These are phyloP conservation scores for Perccottus glenii DNA, from an alignment of 2,113 vertebrate species.

Conservation along the genomic window DNA sequence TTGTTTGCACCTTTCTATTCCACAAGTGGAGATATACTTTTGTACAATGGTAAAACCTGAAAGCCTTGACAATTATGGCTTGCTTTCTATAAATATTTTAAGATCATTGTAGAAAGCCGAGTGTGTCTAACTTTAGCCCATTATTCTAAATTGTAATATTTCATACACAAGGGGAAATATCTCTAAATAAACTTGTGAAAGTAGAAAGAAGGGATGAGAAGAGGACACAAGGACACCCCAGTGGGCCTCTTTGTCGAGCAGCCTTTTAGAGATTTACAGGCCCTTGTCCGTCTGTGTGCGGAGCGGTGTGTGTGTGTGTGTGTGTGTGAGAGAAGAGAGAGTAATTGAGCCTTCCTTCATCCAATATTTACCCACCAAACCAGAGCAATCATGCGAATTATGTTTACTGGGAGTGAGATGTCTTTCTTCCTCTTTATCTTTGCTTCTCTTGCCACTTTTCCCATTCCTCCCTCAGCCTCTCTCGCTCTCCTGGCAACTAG, in stretches of 20 bases:
- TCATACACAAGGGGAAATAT: no score
- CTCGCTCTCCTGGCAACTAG: constrained; percentile 64
- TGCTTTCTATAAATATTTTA: no score
- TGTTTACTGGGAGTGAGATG: constrained; percentile 66
- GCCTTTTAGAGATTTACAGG: constrained; percentile 65
- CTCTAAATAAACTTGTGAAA: no score
- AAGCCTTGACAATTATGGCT: no score
- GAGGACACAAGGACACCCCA: constrained; percentile 21
- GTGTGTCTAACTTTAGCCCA: no score
- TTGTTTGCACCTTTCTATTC: not conserved
- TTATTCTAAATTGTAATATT: no score
- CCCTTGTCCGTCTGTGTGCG: constrained; percentile 41
- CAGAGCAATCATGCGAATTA: constrained; percentile 67
- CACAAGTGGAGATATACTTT: not conserved
- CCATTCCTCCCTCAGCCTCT: constrained; percentile 40
- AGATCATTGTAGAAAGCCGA: no score
- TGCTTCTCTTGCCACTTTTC: constrained; percentile 37
- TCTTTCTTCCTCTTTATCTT: constrained; percentile 61
- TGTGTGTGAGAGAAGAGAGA: constrained; percentile 40
- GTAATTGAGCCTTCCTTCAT: constrained; percentile 69
- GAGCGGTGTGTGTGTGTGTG: constrained; percentile 13
- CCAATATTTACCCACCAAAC: constrained; percentile 73
- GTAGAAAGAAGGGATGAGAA: not conserved
- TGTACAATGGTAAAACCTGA: no score
- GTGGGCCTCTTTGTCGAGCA: constrained; percentile 60